These are phyloP conservation scores for Hirtodrosophila duncani DNA, from an alignment of 2,888 invertebrate species.

Conservation along the genomic window DNA sequence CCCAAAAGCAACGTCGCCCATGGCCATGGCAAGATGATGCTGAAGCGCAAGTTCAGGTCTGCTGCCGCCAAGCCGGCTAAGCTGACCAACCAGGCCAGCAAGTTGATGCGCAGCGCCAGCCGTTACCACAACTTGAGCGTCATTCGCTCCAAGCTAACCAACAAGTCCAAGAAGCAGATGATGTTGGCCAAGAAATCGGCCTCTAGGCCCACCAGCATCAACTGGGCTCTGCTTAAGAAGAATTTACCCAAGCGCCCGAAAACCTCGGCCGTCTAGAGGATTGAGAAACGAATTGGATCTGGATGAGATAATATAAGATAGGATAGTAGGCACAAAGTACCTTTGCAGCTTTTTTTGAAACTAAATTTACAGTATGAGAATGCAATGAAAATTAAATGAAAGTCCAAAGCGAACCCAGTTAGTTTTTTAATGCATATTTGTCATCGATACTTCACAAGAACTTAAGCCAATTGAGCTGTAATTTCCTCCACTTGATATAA, in stretches of 20 bases:
- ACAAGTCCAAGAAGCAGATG: slow-evolving; percentile 28
- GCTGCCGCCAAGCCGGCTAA: slow-evolving; percentile 6
- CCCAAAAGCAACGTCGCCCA: slow-evolving; percentile 11
- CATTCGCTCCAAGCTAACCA: slow-evolving; percentile 34
- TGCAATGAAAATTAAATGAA: no score
- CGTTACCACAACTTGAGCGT: slow-evolving; percentile 43
- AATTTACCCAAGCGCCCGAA: slow-evolving; percentile 41
- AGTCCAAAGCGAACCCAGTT: no score
- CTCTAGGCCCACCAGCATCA: slow-evolving; percentile 43
- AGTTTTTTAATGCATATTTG: no score
- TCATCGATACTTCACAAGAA: no score
- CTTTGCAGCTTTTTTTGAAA: no score
- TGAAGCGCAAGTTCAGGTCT: slow-evolving; percentile 38
- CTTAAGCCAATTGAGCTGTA: no score
- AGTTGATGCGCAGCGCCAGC: slow-evolving; percentile 48
- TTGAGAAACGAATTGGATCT: not conserved
- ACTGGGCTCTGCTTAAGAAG: slow-evolving; percentile 51
- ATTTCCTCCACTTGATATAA: no score
- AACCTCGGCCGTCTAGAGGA: slow-evolving; percentile 17
- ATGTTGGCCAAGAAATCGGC: slow-evolving; percentile 8
- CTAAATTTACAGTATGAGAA: no score
- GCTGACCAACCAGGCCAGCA: slow-evolving; percentile 14
- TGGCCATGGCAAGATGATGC: slow-evolving; percentile 45
- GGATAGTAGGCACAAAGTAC: no score
- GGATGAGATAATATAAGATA: no score